Percentiles rank a stretch among this genome's conserved stretches.
These are phyloP conservation scores for Antennarius maculatus DNA, from an alignment of 2,797 vertebrate species.

Conservation along the genomic window DNA sequence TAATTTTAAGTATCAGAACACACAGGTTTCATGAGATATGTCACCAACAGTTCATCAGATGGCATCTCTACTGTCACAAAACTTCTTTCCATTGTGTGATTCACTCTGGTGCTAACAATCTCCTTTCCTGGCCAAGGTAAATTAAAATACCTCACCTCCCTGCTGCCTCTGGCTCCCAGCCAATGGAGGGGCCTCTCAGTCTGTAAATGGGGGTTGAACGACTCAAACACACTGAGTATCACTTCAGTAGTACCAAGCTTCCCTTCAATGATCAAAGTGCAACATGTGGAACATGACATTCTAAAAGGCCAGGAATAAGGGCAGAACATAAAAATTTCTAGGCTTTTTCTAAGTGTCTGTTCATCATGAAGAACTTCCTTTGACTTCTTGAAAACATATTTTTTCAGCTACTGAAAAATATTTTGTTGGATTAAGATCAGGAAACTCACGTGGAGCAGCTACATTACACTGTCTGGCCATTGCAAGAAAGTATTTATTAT, in stretches of 20 bases:
- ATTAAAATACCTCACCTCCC: conserved; percentile 69
- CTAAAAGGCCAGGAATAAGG: not conserved
- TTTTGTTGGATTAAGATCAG: conserved; percentile 34
- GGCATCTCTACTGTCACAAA: conserved; percentile 15
- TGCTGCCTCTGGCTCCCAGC: conserved; percentile 43
- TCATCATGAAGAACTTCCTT: no score
- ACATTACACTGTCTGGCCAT: conserved; percentile 55
- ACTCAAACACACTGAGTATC: conserved; percentile 22
- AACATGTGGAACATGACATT: conserved; percentile 3
- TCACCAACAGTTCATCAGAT: not conserved
- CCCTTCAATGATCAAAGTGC: conserved; percentile 4
- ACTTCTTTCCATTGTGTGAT: conserved; percentile 30
- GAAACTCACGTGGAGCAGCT: conserved; percentile 36
- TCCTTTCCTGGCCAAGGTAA: conserved; percentile 58
- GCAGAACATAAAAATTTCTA: not conserved
- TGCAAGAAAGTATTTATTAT: conserved; percentile 6
- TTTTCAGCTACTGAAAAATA: conserved; percentile 31
- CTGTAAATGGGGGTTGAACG: conserved; percentile 28
- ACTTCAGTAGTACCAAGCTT: not conserved
- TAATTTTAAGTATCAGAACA: not conserved
- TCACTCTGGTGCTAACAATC: conserved; percentile 49
- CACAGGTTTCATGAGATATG: conserved; percentile 6
- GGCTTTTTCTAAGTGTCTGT: not conserved
- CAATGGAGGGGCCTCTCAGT: conserved; percentile 50
- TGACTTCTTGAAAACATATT: not conserved